Percentiles rank a stretch among this genome's conserved stretches.
These are phyloP conservation scores for Cygnus buccinator DNA, from an alignment of 2,113 vertebrate species.

Conservation along the genomic window DNA sequence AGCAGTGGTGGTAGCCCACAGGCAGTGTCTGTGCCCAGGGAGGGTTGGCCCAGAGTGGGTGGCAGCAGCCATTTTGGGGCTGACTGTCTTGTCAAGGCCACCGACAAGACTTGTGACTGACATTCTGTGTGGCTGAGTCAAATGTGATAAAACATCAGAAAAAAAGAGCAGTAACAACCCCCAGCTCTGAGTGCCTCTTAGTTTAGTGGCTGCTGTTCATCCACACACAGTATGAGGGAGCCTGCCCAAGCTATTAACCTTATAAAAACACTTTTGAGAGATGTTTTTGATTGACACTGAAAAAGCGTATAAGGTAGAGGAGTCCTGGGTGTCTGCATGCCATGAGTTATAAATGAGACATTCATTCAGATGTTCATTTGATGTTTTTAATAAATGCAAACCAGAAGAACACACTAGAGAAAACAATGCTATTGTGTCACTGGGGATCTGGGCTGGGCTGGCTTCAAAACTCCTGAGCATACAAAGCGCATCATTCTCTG, in stretches of 20 bases:
- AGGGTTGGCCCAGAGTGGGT: no score
- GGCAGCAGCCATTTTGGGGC: no score
- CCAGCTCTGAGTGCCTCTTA: no score
- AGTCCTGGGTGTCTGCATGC: neutral
- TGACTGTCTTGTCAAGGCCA: no score
- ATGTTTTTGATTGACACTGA: neutral
- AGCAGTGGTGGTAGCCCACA: fast-evolving
- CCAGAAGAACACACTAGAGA: neutral
- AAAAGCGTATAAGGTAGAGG: neutral
- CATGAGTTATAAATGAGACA: neutral
- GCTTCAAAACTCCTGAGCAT: neutral
- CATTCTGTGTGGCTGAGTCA: no score
- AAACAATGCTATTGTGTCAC: neutral
- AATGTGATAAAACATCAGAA: no score
- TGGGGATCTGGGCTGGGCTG: neutral
- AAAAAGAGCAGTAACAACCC: no score
- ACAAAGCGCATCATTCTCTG: neutral
- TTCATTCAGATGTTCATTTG: no score
- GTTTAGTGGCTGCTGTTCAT: neutral
- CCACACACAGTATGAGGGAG: neutral
- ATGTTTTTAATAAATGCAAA: neutral
- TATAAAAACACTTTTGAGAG: neutral
- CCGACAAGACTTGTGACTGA: no score
- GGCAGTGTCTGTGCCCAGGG: neutral
- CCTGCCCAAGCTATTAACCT: neutral